Percentiles rank a stretch among this genome's conserved stretches.
phyloP scores from a whole-genome alignment of 2,113 vertebrate species.

The Nettapus auritus region DNA sequence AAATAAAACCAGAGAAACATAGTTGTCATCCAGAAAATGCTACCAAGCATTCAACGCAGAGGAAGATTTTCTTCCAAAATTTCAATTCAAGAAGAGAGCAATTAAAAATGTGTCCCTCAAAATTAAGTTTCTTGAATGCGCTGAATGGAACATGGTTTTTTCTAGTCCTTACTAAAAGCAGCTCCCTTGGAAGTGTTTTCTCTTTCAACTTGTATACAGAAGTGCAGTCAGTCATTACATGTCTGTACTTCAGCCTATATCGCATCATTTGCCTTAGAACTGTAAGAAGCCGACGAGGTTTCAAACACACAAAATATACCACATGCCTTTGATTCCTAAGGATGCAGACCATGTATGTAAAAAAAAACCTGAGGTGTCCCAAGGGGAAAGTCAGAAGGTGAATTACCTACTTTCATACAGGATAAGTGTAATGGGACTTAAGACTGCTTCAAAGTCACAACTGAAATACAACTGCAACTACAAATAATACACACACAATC shows the following conservation, averaged over 20 bases:
- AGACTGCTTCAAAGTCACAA: not conserved
- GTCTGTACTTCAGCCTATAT: not conserved
- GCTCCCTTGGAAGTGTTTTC: not conserved
- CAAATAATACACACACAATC: not conserved
- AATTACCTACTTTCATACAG: not conserved
- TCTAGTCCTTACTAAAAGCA: not conserved
- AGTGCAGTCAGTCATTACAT: not conserved
- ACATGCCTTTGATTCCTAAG: not conserved
- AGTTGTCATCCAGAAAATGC: not conserved
- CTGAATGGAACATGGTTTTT: not conserved
- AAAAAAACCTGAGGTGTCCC: not conserved
- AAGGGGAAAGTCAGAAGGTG: not conserved
- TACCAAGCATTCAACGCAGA: not conserved
- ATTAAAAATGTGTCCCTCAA: not conserved
- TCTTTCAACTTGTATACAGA: not conserved
- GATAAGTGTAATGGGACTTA: not conserved
- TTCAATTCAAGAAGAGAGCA: not conserved
- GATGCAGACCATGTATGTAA: not conserved
- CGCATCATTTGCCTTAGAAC: not conserved
- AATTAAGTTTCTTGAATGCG: not conserved
- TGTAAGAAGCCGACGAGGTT: not conserved
- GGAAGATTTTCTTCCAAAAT: not conserved
- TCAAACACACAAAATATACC: not conserved
- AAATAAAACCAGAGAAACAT: not conserved
- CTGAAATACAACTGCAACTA: not conserved